Percentiles rank a stretch among this genome's conserved stretches.
These are phyloP conservation scores for Metopia argyrocephala DNA, from an alignment of 2,888 invertebrate genomes.

Conservation along the genomic window DNA sequence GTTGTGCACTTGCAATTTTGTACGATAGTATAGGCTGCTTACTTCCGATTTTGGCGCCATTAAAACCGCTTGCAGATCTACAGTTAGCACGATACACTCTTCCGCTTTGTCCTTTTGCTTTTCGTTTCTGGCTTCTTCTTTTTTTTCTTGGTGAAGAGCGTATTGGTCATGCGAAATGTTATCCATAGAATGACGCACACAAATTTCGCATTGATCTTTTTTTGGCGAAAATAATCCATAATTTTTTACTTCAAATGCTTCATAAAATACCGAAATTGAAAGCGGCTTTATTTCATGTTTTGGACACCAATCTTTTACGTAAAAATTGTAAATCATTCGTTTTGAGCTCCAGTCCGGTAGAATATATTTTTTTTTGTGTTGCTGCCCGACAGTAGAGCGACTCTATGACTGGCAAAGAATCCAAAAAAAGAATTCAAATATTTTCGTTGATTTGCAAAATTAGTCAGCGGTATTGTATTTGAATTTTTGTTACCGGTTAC, in stretches of 20 bases:
- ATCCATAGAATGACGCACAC: constrained; percentile 29
- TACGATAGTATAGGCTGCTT: constrained; percentile 38
- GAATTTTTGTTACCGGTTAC: constrained; percentile 22
- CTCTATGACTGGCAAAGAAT: constrained; percentile 33
- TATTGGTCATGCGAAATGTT: constrained; percentile 37
- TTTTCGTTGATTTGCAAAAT: constrained; percentile 32
- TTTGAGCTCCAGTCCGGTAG: constrained; percentile 21
- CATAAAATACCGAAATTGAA: constrained; percentile 29
- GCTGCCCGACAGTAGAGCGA: constrained; percentile 37
- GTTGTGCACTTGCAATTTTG: constrained; percentile 51
- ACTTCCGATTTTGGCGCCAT: constrained; percentile 50
- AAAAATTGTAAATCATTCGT: constrained; percentile 12
- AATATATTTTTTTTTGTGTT: constrained; percentile 36
- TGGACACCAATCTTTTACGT: constrained; percentile 21
- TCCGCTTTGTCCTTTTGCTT: constrained; percentile 46
- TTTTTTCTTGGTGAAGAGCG: constrained; percentile 49
- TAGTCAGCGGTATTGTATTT: constrained; percentile 14
- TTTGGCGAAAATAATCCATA: constrained; percentile 29
- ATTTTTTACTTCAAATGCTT: constrained; percentile 39
- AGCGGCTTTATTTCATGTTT: constrained; percentile 38
- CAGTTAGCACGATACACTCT: constrained; percentile 37
- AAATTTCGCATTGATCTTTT: constrained; percentile 49
- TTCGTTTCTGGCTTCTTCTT: constrained; percentile 49
- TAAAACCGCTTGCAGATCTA: constrained; percentile 51
- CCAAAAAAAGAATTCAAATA: constrained; percentile 40